phyloP scores from a whole-genome alignment of 2,113 vertebrate species.

The Cryptoleucopteryx plumbea region DNA sequence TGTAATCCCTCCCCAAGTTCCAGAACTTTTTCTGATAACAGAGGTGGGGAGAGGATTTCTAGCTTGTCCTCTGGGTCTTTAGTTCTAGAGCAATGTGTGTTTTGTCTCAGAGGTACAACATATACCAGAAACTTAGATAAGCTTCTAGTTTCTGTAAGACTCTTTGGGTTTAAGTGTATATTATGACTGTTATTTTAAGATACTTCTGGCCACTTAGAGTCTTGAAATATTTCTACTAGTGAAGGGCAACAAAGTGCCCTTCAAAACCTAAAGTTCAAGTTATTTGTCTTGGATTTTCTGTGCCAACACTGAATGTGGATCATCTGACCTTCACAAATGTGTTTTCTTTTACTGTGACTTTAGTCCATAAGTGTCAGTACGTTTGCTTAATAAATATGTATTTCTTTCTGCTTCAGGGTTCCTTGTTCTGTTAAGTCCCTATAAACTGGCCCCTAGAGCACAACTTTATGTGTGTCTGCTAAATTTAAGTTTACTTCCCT shows the following conservation, averaged over 20 bases:
- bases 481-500: not conserved
- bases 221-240: conserved; percentile 19
- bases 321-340: not conserved
- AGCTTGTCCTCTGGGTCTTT: not conserved
- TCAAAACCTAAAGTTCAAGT: not conserved
- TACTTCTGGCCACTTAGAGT: not conserved
- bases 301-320: not conserved
- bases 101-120: not conserved
- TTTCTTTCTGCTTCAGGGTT: not conserved
- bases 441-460: not conserved
- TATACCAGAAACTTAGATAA: conserved; percentile 33
- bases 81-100: not conserved
- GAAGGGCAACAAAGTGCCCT: not conserved
- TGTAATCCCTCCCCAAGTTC: not conserved
- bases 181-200: not conserved
- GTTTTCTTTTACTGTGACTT: not conserved
- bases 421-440: not conserved
- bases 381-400: conserved; percentile 13
- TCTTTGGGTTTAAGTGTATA: not conserved
- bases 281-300: conserved; percentile 14
- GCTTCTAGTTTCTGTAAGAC: conserved; percentile 11
- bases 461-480: not conserved
- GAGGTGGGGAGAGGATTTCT: not conserved
- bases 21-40: not conserved
- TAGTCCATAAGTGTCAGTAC: not conserved